Evolutionary conservation across 2,113 vertebrate genomes (phyloP).

Genomic region (Syngnathus typhle): DNA sequence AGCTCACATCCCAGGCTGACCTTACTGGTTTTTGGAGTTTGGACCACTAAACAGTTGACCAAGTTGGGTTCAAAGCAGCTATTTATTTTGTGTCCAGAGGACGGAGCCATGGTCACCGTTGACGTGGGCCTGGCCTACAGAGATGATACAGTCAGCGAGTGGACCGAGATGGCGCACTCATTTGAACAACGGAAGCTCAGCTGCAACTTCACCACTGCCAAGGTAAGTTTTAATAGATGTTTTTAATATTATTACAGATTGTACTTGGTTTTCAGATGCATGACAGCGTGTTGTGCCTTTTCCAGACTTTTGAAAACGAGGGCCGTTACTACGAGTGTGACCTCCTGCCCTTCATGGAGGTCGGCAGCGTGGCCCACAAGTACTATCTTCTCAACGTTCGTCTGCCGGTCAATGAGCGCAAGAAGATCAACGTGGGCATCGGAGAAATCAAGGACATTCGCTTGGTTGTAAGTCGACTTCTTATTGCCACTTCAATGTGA

Average conservation of each 20-base stretch:
- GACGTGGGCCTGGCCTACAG: conserved; percentile 89
- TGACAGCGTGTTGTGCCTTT: conserved; percentile 5
- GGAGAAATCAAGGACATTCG: conserved; percentile 91
- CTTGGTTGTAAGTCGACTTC: conserved; percentile 76
- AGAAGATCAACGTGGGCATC: conserved; percentile 87
- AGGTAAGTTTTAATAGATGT: conserved; percentile 62
- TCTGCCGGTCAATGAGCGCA: conserved; percentile 85
- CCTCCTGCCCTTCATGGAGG: conserved; percentile 90
- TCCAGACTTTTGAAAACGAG: conserved; percentile 80
- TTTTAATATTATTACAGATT: too few relatives aligned
- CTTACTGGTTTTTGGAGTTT: neutral
- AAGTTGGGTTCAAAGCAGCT: neutral
- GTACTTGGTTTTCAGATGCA: neutral
- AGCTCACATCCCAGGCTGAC: conserved; percentile 65
- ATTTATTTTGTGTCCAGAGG: conserved; percentile 62
- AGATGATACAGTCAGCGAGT: conserved; percentile 75
- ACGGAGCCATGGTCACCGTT: conserved; percentile 80
- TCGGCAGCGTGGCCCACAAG: conserved; percentile 90
- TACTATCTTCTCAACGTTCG: conserved; percentile 96
- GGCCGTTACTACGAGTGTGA: conserved; percentile 91
- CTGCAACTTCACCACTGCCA: conserved; percentile 80
- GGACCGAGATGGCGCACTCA: conserved; percentile 88
- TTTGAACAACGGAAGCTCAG: conserved; percentile 85
- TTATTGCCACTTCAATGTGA: too few relatives aligned
- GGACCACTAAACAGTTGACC: neutral